Conservation (phyloP, 2,797 vertebrate species). For the Luscinia megarhynchos region DNA sequence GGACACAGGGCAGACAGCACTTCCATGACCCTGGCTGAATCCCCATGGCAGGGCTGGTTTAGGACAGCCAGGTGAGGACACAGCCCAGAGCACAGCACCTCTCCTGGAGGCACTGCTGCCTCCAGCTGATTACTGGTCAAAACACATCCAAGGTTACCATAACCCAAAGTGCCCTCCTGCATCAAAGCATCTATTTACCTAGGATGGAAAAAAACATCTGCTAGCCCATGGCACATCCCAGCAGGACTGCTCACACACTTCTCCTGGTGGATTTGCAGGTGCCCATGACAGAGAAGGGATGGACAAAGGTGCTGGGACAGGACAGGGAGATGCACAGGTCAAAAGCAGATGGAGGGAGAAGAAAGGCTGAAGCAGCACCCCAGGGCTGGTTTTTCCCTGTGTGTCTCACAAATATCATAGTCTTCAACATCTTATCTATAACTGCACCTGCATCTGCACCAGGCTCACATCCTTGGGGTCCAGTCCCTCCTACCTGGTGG, state of each 20-base stretch:
- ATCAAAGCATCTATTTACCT: neutral
- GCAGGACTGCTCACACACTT: neutral
- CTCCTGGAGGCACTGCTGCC: neutral
- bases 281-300: neutral
- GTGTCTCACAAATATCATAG: neutral
- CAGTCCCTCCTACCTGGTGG: rapidly evolving
- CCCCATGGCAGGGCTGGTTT: neutral
- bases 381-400: neutral
- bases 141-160: neutral
- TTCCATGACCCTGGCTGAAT: neutral
- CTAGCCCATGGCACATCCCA: neutral
- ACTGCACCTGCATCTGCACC: neutral
- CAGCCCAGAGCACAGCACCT: neutral
- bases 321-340: neutral
- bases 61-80: neutral
- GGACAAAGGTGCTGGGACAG: neutral
- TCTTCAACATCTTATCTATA: neutral
- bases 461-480: neutral
- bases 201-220: neutral
- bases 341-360: neutral
- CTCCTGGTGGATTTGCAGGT: neutral
- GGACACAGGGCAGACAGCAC: neutral
- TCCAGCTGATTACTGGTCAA: neutral
- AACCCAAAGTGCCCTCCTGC: neutral
- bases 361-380: neutral